Evolutionary conservation across 2,113 vertebrate genomes (phyloP).

Genomic region (Cryptotis parvus): DNA sequence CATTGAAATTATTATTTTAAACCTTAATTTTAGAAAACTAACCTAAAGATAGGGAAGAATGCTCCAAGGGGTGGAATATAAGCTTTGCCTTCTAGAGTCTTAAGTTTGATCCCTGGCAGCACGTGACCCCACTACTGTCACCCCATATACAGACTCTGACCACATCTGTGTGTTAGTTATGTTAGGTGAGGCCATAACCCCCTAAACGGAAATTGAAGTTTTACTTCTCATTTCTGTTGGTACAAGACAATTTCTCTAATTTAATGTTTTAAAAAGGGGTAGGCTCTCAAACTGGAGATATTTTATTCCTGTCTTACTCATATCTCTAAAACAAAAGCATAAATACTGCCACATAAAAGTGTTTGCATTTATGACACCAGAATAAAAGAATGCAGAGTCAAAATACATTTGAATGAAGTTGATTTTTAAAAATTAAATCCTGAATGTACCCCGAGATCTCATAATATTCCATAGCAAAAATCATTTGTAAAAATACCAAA

Average conservation of each 20-base stretch:
- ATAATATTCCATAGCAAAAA: background rate
- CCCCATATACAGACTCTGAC: no score
- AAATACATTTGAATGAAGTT: background rate
- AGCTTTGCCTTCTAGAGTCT: no score
- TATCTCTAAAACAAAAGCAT: background rate
- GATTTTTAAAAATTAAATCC: background rate
- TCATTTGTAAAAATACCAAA: conserved; percentile 4
- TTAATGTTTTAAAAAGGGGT: background rate
- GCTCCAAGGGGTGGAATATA: no score
- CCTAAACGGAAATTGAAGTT: conserved; percentile 39
- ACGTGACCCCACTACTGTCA: no score
- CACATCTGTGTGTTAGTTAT: no score
- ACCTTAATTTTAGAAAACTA: no score
- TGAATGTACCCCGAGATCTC: background rate
- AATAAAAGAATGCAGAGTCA: background rate
- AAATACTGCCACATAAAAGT: background rate
- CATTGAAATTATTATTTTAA: background rate
- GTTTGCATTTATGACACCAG: background rate
- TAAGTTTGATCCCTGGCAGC: no score
- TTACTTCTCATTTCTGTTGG: background rate
- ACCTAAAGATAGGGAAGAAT: no score
- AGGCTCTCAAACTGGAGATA: background rate
- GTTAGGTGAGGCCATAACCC: no score
- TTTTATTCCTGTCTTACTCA: background rate
- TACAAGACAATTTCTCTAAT: background rate